Evolutionary conservation across 2,888 invertebrate species (phyloP).

Genomic region (Caenorhabditis sulstoni): DNA sequence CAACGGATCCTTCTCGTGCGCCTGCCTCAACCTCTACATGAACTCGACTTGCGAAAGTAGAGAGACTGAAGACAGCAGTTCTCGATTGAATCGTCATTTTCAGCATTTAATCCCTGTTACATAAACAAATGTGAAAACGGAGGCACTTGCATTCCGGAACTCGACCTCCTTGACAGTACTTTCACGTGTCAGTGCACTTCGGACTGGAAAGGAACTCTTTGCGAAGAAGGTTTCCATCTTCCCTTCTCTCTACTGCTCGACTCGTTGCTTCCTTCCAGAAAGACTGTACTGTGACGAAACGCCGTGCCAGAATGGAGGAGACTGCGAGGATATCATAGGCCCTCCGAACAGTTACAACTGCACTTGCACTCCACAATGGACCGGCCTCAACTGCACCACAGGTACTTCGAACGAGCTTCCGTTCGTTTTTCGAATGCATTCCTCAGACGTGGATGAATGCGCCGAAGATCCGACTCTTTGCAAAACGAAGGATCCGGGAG

Average conservation of each 20-base stretch:
- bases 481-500: slow-evolving; percentile 46
- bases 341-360: slow-evolving; percentile 57
- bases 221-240: slow-evolving; percentile 35
- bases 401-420: slow-evolving; percentile 7
- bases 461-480: slow-evolving; percentile 43
- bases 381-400: slow-evolving; percentile 37
- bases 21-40: slow-evolving; percentile 49
- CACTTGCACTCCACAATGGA: slow-evolving; percentile 54
- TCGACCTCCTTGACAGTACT: slow-evolving; percentile 45
- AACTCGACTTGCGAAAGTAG: slow-evolving; percentile 47
- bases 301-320: slow-evolving; percentile 57
- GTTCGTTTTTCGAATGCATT: not conserved
- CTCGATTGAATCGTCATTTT: no score
- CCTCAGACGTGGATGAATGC: slow-evolving; percentile 55
- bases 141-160: slow-evolving; percentile 49
- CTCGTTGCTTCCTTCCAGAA: no score
- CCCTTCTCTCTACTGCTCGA: no score
- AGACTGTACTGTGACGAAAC: slow-evolving; percentile 36
- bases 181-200: slow-evolving; percentile 47
- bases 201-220: slow-evolving; percentile 37
- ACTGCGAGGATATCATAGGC: slow-evolving; percentile 52
- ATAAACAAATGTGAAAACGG: slow-evolving; percentile 48
- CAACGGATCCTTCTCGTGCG: slow-evolving; percentile 48
- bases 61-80: no score
- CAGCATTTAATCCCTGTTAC: slow-evolving; percentile 56